Evolutionary conservation across 1,140 invertebrate species (phyloP), one percentile per base, ranked within the genome.

Genomic region (Liolophura sinensis): DNA sequence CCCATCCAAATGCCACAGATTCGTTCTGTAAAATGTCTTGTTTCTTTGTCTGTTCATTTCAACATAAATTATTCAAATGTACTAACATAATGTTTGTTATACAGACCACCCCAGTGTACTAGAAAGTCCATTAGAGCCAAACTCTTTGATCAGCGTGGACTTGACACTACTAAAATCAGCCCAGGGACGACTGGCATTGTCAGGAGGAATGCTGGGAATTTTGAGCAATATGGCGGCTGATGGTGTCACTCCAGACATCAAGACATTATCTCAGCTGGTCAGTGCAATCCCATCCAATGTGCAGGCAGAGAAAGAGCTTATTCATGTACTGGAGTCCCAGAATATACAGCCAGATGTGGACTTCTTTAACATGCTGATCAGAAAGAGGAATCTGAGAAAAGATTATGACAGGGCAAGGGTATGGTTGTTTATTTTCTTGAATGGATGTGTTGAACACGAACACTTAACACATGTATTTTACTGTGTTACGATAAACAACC

Each of bases 301-400:
- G 61, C 79, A 86, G 55, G 87, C 88, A 40, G 94, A 96, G 83
- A 84, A 90, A 52, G 85, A 88, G 70, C 73, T 93, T 11, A 68
- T 93, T 9, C 68, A 77, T 49, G 77, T 87, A 25, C 88, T 94
- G 76, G 86, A 88, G 60, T 77, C 84, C 60, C 80, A 85, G 48
- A 82, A 87, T 16, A 77, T 94, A 0, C 86, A 86, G 72, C 82
- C 89, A 0, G 93, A 96, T 84, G 88, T 92, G 49, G 89, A 90
- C 77, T 94, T 96, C 78, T 94, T 89, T 73, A 97, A 96, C 83
- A 88, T 92, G 78, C 83, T 96, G 18, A 95, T 97, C 58, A 93
- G 91, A 75, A 92, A 89, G 77, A 86, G 92, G 62, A 89, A 88
- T 75, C 82, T 89, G 65, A 84, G 91, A 71, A 82, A 82, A 60